These are phyloP conservation scores for Matsumurasca onukii DNA, from an alignment of 1,140 invertebrate genomes.

Conservation along the genomic window DNA sequence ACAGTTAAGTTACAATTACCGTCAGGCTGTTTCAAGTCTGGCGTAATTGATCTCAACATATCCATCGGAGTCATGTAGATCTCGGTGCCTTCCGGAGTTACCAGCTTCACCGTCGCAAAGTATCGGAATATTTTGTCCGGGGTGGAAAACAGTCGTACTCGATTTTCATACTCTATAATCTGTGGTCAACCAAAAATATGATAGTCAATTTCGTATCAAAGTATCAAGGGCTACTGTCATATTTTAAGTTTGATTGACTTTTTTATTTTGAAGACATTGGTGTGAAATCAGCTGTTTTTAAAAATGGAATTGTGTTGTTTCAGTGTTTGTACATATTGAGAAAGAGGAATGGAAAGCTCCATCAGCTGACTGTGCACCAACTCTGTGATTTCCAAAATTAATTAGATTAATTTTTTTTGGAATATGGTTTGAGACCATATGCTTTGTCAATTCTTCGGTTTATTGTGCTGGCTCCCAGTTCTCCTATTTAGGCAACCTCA, in stretches of 20 bases:
- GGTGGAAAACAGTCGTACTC: conserved; percentile 92
- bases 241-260: conserved; percentile 43
- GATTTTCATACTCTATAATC: conserved; percentile 99
- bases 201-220: too few relatives aligned
- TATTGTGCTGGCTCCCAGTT: too few relatives aligned
- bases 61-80: conserved; percentile 98
- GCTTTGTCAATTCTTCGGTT: too few relatives aligned
- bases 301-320: conserved; percentile 26
- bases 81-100: conserved; percentile 69
- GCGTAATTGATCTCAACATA: conserved; percentile 94
- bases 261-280: conserved; percentile 37
- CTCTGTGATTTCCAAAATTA: too few relatives aligned
- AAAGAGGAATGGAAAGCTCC: conserved; percentile 40
- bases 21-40: conserved; percentile 95
- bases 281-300: conserved; percentile 36
- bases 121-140: conserved; percentile 99
- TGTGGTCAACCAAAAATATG: conserved; percentile 51
- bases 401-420: too few relatives aligned
- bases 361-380: conserved; percentile 30
- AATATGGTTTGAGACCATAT: too few relatives aligned
- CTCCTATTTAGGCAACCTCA: too few relatives aligned
- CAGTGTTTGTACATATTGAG: conserved; percentile 31
- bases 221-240: too few relatives aligned
- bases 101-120: conserved; percentile 95
- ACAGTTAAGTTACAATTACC: conserved; percentile 70